Base-by-base conservation (phyloP, 2,113 vertebrate species). In the Abramis brama region DNA sequence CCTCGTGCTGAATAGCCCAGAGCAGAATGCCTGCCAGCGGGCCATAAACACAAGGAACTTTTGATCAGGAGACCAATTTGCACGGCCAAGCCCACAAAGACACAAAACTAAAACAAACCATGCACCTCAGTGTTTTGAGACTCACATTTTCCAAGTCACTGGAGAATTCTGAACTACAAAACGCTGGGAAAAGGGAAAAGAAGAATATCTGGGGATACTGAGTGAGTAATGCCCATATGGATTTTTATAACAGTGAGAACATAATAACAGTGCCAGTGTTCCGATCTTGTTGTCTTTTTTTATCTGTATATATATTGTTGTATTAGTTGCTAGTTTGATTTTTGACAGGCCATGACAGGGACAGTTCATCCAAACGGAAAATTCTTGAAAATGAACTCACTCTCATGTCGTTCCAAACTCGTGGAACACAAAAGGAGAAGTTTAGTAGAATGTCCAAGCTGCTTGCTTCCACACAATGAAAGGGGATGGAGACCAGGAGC, bases 121-220 rank as follows among this genome's bases (percentile, higher is more conserved):
- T 66, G 47, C 91, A 92, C 79, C 66, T 62, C 55, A 90, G 89
- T 79, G n/a, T 86, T 79, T 87, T 86, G 91, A 92, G 89, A 91
- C 88, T 89, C 79, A 87, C 74, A 87, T 93, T 76, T 80, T 89
- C 39, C 12, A 86, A 84, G 85, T 91, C 89, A 89, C 83, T 87
- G 82, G 92, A 90, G 91, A 91, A 86, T 89, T 88, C 89, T 88
- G 93, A 86, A 88, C 88, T 89, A 87, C 91, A 91, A 78, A 87
- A 91, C 91, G 91, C 76, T 87, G 87, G 88, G 86, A 88, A 89
- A 91, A 87, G 87, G 89, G 92, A 92, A 89, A 89, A 85, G 81
- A 62, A 89, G 91, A 79, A 86, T 93, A 92, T 93, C 91, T 88
- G 75, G 84, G 90, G 88, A 91, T 91, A 39, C 5, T 89, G 83